A percentile compares a stretch with the other conserved stretches of the same genome.
Conservation (phyloP, 2,113 vertebrate species). For the Manacus vitellinus region DNA sequence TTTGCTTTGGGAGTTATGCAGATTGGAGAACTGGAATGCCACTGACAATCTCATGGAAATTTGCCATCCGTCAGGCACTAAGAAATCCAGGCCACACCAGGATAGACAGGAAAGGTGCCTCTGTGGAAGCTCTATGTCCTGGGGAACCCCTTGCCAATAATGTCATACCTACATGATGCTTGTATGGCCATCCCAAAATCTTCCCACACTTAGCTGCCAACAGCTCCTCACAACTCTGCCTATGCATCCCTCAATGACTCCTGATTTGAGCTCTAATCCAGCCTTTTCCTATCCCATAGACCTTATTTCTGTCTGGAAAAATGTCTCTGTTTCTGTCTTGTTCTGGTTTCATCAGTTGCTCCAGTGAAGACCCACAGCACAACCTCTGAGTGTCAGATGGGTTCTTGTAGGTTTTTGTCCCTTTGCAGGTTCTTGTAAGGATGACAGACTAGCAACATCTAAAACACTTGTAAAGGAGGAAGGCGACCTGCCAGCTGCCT, state of each 20-base stretch:
- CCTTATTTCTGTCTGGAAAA: not conserved
- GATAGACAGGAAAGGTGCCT: not conserved
- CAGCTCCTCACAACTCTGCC: not conserved
- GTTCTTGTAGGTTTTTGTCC: not conserved
- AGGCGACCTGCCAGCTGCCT: not conserved
- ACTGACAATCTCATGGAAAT: not conserved
- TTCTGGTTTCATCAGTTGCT: not conserved
- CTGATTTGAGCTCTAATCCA: not conserved
- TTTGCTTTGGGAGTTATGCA: not conserved
- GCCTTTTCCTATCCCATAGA: not conserved
- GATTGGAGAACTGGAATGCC: not conserved
- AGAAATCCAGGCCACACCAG: not conserved
- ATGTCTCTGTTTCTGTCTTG: not conserved
- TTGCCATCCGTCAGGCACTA: not conserved
- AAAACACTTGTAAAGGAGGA: not conserved
- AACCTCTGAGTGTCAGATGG: not conserved
- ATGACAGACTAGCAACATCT: not conserved
- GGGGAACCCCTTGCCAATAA: not conserved
- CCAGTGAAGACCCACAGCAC: not conserved
- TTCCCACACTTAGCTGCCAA: not conserved
- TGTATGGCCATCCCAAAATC: not conserved
- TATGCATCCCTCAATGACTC: too few relatives aligned
- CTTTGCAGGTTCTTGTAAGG: not conserved
- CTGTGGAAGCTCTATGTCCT: not conserved
- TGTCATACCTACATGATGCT: rapidly evolving